Evolutionary conservation across 2,797 vertebrate species (phyloP).

Genomic region (Oreochromis mossambicus): DNA sequence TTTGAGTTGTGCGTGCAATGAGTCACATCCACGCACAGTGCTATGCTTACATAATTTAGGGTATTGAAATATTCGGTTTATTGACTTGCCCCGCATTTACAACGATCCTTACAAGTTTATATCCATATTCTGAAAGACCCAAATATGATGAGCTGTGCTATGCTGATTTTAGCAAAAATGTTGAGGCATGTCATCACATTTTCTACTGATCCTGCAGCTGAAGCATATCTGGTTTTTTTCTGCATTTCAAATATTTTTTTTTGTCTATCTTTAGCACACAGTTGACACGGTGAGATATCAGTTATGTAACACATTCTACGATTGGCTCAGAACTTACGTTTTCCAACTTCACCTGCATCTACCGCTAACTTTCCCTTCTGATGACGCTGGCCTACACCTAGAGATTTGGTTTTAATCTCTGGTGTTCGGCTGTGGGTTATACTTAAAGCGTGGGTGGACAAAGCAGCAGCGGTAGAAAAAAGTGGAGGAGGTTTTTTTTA

Average conservation of each 20-base stretch:
- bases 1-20: constrained; percentile 10
- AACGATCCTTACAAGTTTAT: constrained; percentile 2
- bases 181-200: not conserved
- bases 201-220: not conserved
- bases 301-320: not conserved
- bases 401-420: not conserved
- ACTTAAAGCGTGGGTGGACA: constrained; percentile 2
- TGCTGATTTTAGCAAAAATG: constrained; percentile 13
- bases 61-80: constrained; percentile 7
- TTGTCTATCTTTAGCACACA: not conserved
- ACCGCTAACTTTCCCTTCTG: not conserved
- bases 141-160: not conserved
- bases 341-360: not conserved
- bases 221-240: not conserved
- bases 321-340: not conserved
- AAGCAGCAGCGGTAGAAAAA: not conserved
- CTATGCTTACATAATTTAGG: constrained; percentile 34
- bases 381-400: not conserved
- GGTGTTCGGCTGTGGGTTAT: not conserved
- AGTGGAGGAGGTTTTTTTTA: constrained; percentile 4
- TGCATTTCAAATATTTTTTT: not conserved
- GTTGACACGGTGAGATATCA: not conserved
- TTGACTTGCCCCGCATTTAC: constrained; percentile 3
- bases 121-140: not conserved
- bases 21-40: constrained; percentile 14